Percentiles rank a stretch among this genome's conserved stretches.
These are phyloP conservation scores for Oncorhynchus masou DNA, from an alignment of 2,113 vertebrate genomes.

Conservation along the genomic window DNA sequence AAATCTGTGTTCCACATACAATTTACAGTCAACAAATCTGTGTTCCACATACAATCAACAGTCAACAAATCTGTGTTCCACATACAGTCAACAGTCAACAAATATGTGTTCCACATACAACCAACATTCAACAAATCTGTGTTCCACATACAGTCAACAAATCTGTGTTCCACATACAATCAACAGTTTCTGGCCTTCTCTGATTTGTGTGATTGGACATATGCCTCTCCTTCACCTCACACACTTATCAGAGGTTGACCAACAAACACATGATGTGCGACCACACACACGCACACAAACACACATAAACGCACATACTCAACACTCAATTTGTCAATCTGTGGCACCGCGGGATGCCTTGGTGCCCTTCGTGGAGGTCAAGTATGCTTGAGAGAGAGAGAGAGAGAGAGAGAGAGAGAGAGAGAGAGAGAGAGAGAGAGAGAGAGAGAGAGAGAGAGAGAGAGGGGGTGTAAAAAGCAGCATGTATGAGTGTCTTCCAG, in stretches of 20 bases:
- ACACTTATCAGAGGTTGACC: conserved; percentile 48
- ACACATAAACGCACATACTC: neutral
- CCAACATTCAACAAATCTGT: too few species aligned
- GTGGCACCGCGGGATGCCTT: too few species aligned
- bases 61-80: too few species aligned
- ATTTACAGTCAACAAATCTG: conserved; percentile 15
- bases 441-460: too few species aligned
- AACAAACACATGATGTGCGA: neutral
- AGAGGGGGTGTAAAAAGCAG: neutral
- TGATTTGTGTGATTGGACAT: conserved; percentile 59
- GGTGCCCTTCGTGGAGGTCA: too few species aligned
- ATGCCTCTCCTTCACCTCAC: conserved; percentile 33
- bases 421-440: too few species aligned
- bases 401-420: too few species aligned
- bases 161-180: neutral
- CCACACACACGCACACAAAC: neutral
- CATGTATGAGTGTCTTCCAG: conserved; percentile 43
- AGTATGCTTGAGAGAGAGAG: too few species aligned
- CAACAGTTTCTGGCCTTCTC: conserved; percentile 20
- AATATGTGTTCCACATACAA: neutral
- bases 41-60: too few species aligned
- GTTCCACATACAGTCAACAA: conserved; percentile 22
- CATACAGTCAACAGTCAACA: conserved; percentile 16
- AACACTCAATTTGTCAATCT: too few species aligned
- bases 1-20: neutral